Base-by-base conservation (phyloP, 1,140 invertebrate species). In the Drosophila elegans region DNA sequence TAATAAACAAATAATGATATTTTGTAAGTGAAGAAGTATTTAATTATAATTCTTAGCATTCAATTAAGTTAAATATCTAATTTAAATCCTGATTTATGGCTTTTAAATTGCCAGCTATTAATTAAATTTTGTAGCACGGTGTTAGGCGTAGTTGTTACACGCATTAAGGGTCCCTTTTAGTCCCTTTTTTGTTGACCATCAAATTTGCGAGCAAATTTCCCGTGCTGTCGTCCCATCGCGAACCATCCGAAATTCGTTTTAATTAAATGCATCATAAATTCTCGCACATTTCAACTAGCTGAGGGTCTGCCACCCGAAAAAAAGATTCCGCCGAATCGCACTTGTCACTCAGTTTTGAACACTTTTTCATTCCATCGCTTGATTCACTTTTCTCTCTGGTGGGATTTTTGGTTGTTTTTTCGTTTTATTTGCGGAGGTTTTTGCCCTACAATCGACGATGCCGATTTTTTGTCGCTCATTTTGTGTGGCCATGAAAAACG, bases 401-500 rank as follows among this genome's bases (percentile, higher is more conserved):
- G 55, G 66, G 60, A 41, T 53, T 66, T 64, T 49, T 34, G 10
- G 7, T n/a, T 36, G 38, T 48, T 11, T 52, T 55, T 16, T 44
- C 16, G 16, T 21, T 39, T 71, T 48, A 32, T 9, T 48, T 39
- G 36, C 64, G 7, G 67, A 57, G 68, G 64, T 72, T 72, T 71
- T 72, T 71, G 55, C 55, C 74, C 74, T 71, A 57, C 46, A 34
- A 27, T 36, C 29, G 49, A 13, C 64, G 68, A 42, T 49, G 68
- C 53, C 66, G 34, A 41, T 44, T 77, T 77, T 74, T 74, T 63
- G 60, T 63, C 16, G 54, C 59, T 57, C 52, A 25, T 36, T 60
- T 48, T 51, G 64, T 71, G 75, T 88, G 84, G 83, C 83, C 81
- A 83, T 88, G 83, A 88, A 88, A 83, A 88, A 55, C 64, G 67